A percentile compares a stretch with the other conserved stretches of the same genome.
These are phyloP conservation scores for Oscheius onirici DNA, from an alignment of 2,888 invertebrate species.

Conservation along the genomic window DNA sequence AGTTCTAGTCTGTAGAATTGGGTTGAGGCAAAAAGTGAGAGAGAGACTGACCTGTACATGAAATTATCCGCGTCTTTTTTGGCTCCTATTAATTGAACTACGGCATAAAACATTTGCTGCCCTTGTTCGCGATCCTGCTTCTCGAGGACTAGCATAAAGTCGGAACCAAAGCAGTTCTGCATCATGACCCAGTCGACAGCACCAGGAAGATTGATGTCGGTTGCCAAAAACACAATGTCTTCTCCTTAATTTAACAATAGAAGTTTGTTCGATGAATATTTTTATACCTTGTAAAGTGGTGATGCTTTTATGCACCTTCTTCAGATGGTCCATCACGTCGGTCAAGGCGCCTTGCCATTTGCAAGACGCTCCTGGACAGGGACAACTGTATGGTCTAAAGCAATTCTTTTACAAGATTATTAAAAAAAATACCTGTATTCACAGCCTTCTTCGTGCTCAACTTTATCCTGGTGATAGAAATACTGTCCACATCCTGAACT, in stretches of 20 bases:
- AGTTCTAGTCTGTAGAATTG: constrained; percentile 83
- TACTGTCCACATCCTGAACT: constrained; percentile 85
- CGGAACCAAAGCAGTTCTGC: constrained; percentile 99
- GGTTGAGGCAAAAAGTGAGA: too few relatives aligned
- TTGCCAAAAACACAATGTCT: constrained; percentile 98
- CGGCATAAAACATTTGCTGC: constrained; percentile 79
- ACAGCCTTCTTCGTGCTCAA: constrained; percentile 97
- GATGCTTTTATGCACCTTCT: constrained; percentile 90
- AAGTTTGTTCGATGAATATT: neutral
- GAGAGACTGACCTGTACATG: constrained; percentile 82
- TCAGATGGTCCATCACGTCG: constrained; percentile 97
- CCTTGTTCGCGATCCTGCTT: constrained; percentile 83
- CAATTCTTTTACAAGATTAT: neutral
- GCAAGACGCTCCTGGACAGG: constrained; percentile 98
- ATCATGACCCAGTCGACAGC: constrained; percentile 82
- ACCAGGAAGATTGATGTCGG: constrained; percentile 98
- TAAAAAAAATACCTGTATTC: constrained; percentile 80
- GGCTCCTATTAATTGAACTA: constrained; percentile 97
- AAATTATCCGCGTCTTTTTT: constrained; percentile 98
- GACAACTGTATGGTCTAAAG: constrained; percentile 90
- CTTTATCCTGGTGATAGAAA: constrained; percentile 83
- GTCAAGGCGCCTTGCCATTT: constrained; percentile 98
- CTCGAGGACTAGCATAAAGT: constrained; percentile 98
- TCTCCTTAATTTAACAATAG: constrained; percentile 78
- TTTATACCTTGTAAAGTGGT: constrained; percentile 91